These are phyloP conservation scores for Bos taurus DNA, from an alignment of 2,113 vertebrate genomes.

Conservation along the genomic window ARS-UCD2.0 NC_037343.1:74751501-74752000, in stretches of 20 bases:
- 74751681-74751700: not conserved
- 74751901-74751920: constrained; percentile 15
- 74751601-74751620: not conserved
- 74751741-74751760: not conserved
- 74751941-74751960: constrained; percentile 35
- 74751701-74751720: not conserved
- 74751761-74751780: not conserved
- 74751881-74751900: not conserved
- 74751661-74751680: not conserved
- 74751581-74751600: not conserved
- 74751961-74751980: constrained; percentile 18
- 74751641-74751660: not conserved
- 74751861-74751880: constrained; percentile 50
- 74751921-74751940: constrained; percentile 31
- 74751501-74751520: not conserved
- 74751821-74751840: not conserved
- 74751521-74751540: not conserved
- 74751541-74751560: not conserved
- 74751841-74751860: constrained; percentile 9
- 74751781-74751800: not conserved
- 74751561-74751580: not conserved
- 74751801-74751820: not conserved
- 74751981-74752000: constrained; percentile 43
- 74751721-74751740: not conserved
- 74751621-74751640: not conserved